Conservation (phyloP, 2,113 vertebrate species). For the Corydoras sp. region DNA sequence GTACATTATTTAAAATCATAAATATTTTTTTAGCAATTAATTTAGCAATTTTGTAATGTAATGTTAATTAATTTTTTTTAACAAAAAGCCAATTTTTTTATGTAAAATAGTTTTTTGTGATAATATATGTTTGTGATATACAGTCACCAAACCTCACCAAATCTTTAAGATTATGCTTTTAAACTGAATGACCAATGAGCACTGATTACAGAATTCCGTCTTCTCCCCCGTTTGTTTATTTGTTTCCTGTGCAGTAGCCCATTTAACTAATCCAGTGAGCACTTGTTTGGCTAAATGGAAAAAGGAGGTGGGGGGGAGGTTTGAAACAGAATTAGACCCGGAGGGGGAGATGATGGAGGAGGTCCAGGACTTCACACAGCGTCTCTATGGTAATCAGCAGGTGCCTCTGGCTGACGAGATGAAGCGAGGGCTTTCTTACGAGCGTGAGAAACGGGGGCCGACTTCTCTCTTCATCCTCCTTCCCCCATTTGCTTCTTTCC, state of each 20-base stretch:
- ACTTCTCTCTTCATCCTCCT: conserved; percentile 49
- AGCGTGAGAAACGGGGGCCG: conserved; percentile 81
- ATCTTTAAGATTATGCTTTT: neutral
- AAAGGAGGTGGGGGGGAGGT: conserved; percentile 12
- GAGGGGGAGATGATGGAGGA: conserved; percentile 35
- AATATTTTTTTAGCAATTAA: too few species aligned
- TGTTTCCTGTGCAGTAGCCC: conserved; percentile 66
- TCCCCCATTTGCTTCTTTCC: conserved; percentile 33
- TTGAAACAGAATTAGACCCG: conserved; percentile 59
- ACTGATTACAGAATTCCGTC: conserved; percentile 8
- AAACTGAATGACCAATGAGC: conserved; percentile 1
- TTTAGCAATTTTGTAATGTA: too few species aligned
- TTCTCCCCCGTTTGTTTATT: conserved; percentile 58
- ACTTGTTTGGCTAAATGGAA: conserved; percentile 66
- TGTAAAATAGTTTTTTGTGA: too few species aligned
- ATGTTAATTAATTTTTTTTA: too few species aligned
- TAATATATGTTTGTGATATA: too few species aligned
- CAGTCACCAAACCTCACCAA: neutral
- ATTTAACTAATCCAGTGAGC: conserved; percentile 70
- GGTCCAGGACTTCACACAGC: conserved; percentile 69
- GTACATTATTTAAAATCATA: too few species aligned
- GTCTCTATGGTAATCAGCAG: conserved; percentile 90
- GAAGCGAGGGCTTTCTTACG: conserved; percentile 75
- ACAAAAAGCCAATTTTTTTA: too few species aligned
- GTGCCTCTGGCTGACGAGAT: conserved; percentile 77